Base-by-base conservation (phyloP, 2,888 invertebrate species). In the Belgica antarctica region DNA sequence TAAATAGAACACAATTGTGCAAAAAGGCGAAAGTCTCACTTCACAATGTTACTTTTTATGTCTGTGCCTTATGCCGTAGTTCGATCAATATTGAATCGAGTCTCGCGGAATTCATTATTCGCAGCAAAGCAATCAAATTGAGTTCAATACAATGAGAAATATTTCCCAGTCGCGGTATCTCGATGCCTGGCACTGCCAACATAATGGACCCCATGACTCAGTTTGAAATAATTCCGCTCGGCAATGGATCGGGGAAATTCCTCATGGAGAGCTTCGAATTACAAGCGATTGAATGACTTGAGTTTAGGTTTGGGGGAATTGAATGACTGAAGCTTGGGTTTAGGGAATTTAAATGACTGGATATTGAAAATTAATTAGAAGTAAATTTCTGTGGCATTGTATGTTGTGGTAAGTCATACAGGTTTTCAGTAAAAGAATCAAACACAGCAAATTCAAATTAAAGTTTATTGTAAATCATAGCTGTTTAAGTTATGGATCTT, bases 41-140 rank as follows among this genome's bases (percentile, higher is more conserved):
- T n/a, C n/a, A n/a, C n/a, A n/a, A n/a, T n/a, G n/a, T n/a, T n/a
- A n/a, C n/a, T n/a, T n/a, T n/a, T n/a, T n/a, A n/a, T n/a, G 22
- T 7, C 12, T 52, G 52, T 52, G 52, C 19, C 22, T 52, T 52
- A 52, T 52, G 52, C 52, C 52, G 22, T 52, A n/a, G n/a, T 52
- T 52, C 19, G 52, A 52, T 52, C 15, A 41, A 41, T 10, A 15
- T 41, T 41, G 52, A 52, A 24, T 22, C 7, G 17, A 52, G 52
- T 24, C n/a, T n/a, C n/a, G n/a, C 7, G 41, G 41, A 41, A 41
- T 41, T 41, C 41, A 41, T 41, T 52, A 52, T 52, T 52, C 41
- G 41, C 3, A 46, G 63, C 41, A 68, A 57, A 19, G 57, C 57
- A 68, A 68, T 68, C 68, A 68, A 68, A 68, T 68, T 25, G 68